Evolutionary conservation across 2,888 invertebrate genomes (phyloP).

Genomic region (Acanthosepion lycidas): DNA sequence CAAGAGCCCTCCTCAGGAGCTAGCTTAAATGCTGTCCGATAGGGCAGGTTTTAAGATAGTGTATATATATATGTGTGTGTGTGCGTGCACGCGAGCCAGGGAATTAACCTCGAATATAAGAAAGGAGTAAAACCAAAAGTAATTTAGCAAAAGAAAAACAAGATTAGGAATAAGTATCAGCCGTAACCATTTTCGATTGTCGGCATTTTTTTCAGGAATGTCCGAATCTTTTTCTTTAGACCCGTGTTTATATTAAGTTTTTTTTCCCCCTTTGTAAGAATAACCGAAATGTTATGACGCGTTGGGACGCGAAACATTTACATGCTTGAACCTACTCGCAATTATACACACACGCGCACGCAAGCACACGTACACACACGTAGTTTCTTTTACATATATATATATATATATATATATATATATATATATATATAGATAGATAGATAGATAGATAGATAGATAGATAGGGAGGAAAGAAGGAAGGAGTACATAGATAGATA

Average conservation of each 20-base stretch:
- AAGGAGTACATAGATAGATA: too few species aligned
- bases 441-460: neutral
- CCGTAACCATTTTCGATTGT: neutral
- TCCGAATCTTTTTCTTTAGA: neutral
- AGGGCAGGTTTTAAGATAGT: too few species aligned
- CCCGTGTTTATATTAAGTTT: neutral
- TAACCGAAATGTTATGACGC: neutral
- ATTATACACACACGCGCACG: too few species aligned
- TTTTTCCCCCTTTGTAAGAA: neutral
- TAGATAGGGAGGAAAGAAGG: neutral
- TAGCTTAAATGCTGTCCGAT: too few species aligned
- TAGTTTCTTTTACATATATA: neutral
- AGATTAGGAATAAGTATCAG: neutral
- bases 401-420: neutral
- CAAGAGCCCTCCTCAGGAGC: too few species aligned
- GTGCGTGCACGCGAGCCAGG: neutral
- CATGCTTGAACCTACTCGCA: neutral
- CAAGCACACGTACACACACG: too few species aligned
- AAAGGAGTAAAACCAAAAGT: neutral
- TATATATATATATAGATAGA: neutral
- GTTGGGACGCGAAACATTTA: rapidly evolving
- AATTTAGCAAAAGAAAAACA: neutral
- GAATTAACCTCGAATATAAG: neutral
- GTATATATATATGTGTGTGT: neutral
- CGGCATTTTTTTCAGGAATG: neutral